Percentiles rank a stretch among this genome's conserved stretches.
phyloP scores from a whole-genome alignment of 2,113 vertebrate species.

The Columbina picui region DNA sequence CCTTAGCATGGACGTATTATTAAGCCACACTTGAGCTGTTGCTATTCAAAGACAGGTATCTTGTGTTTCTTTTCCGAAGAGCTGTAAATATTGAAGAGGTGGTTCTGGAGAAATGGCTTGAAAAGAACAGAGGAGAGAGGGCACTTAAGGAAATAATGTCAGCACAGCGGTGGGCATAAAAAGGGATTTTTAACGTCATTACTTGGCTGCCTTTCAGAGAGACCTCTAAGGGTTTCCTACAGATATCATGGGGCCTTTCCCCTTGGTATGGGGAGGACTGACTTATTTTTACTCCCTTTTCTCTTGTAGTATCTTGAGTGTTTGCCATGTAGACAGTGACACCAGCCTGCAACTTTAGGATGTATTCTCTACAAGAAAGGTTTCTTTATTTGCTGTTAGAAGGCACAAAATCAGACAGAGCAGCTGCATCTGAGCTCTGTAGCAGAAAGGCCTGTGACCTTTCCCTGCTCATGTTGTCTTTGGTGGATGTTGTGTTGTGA shows the following conservation, averaged over 20 bases:
- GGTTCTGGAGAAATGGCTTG: not conserved
- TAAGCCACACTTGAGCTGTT: not conserved
- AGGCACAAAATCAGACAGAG: not conserved
- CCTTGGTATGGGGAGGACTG: not conserved
- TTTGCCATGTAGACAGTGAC: not conserved
- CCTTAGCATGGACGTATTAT: not conserved
- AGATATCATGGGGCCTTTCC: not conserved
- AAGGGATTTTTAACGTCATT: not conserved
- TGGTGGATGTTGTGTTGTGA: not conserved
- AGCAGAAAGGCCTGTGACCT: not conserved
- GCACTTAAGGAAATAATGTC: conserved; percentile 2
- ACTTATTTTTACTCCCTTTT: not conserved
- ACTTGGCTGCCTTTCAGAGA: not conserved
- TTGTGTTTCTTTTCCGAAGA: not conserved
- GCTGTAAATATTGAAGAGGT: conserved; percentile 17
- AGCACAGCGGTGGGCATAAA: not conserved
- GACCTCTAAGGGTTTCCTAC: not conserved
- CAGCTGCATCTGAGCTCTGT: not conserved
- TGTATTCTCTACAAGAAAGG: not conserved
- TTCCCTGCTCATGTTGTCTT: not conserved
- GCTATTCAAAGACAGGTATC: not conserved
- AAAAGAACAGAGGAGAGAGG: not conserved
- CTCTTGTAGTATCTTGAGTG: not conserved
- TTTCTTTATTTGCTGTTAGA: not conserved
- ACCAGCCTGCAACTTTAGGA: not conserved